These are phyloP conservation scores for Dicranocentrus wangi DNA, from an alignment of 2,888 invertebrate genomes.

Conservation along the genomic window DNA sequence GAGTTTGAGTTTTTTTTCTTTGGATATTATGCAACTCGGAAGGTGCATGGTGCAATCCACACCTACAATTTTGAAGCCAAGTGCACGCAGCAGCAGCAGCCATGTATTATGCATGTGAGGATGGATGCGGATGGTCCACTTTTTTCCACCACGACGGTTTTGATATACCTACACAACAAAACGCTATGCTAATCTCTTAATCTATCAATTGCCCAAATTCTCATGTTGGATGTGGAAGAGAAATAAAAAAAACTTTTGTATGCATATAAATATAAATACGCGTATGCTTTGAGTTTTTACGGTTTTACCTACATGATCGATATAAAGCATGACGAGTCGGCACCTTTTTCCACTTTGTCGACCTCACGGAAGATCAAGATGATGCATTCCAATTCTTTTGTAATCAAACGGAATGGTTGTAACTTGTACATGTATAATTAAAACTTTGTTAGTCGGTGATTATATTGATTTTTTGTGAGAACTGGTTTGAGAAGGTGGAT, in stretches of 20 bases:
- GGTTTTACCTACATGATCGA: conserved; percentile 51
- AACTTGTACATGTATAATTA: neutral
- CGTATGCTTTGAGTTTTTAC: conserved; percentile 20
- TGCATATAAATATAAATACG: neutral
- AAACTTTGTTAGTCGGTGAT: neutral
- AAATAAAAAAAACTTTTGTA: too few species aligned
- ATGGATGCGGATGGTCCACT: neutral
- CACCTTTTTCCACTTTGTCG: conserved; percentile 1
- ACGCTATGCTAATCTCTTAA: conserved; percentile 42
- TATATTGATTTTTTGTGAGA: too few species aligned
- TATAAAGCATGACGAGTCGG: conserved; percentile 29
- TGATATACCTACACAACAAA: neutral
- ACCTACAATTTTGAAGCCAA: conserved; percentile 46
- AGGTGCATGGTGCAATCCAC: conserved; percentile 49
- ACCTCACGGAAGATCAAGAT: neutral
- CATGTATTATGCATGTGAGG: neutral
- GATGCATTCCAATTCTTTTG: conserved; percentile 29
- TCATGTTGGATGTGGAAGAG: conserved; percentile 29
- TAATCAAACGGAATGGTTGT: neutral
- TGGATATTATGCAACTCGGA: neutral
- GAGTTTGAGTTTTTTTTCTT: neutral
- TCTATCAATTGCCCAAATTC: conserved; percentile 50
- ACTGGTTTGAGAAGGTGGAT: too few species aligned
- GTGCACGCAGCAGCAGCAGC: conserved; percentile 7
- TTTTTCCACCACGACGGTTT: too few species aligned